Evolutionary conservation across 1,140 invertebrate genomes (phyloP).

Genomic region (Sitobion miscanthi): DNA sequence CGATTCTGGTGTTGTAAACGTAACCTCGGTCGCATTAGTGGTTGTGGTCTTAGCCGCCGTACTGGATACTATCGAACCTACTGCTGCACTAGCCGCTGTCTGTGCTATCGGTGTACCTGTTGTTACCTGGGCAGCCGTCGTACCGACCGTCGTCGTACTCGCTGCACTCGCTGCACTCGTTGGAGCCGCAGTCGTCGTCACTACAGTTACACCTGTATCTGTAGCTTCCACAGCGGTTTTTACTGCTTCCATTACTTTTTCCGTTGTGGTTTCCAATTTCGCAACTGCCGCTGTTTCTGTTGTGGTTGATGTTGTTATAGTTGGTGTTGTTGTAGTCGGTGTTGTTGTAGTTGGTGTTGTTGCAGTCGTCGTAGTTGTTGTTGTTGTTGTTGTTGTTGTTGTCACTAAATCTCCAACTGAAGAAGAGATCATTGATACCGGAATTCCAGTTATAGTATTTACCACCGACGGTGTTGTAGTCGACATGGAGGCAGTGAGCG

Average conservation of each 20-base stretch:
- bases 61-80: not conserved
- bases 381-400: constrained; percentile 60
- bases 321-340: constrained; percentile 57
- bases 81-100: not conserved
- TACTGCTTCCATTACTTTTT: not conserved
- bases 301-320: constrained; percentile 19
- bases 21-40: not conserved
- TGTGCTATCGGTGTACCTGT: not conserved
- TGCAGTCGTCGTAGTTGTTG: constrained; percentile 56
- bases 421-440: not conserved
- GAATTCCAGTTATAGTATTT: not conserved
- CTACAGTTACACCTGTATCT: not conserved
- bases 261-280: not conserved
- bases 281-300: not conserved
- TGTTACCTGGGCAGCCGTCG: not conserved
- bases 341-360: constrained; percentile 59
- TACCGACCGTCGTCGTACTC: not conserved
- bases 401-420: not conserved
- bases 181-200: not conserved
- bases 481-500: not conserved
- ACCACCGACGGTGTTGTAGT: not conserved
- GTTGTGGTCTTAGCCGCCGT: not conserved
- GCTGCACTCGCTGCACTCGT: not conserved
- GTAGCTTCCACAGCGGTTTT: not conserved
- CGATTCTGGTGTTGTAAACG: constrained; percentile 30